phyloP scores from a whole-genome alignment of 1,140 invertebrate genomes.

The Drosophila ogumai region DNA sequence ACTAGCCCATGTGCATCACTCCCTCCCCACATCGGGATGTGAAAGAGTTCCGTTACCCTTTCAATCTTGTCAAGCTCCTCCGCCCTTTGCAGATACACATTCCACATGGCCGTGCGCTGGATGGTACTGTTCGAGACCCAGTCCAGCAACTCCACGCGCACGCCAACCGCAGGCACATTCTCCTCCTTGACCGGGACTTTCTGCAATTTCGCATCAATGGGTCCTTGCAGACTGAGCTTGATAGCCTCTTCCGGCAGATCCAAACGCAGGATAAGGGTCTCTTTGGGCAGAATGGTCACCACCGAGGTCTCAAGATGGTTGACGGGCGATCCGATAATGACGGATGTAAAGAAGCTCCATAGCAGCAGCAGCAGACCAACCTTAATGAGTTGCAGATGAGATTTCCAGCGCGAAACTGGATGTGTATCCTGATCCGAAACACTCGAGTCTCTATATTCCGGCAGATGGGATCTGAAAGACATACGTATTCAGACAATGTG shows the following conservation, averaged over 20 bases:
- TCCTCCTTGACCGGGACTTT: not conserved
- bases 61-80: rapidly evolving
- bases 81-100: not conserved
- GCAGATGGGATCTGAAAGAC: not conserved
- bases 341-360: not conserved
- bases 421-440: not conserved
- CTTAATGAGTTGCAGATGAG: not conserved
- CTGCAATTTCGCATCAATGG: not conserved
- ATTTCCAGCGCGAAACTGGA: not conserved
- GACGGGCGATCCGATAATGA: not conserved
- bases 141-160: not conserved
- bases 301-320: not conserved
- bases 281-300: not conserved
- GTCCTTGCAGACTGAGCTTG: not conserved
- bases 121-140: not conserved
- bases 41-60: not conserved
- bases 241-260: not conserved
- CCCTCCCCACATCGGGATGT: rapidly evolving
- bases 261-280: not conserved
- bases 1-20: not conserved
- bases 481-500: not conserved
- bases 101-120: not conserved
- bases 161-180: not conserved
- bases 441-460: not conserved
- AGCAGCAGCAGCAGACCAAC: not conserved